Percentiles rank a stretch among this genome's conserved stretches.
These are phyloP conservation scores for Campoplex nolae DNA, from an alignment of 2,888 invertebrate genomes.

Conservation along the genomic window DNA sequence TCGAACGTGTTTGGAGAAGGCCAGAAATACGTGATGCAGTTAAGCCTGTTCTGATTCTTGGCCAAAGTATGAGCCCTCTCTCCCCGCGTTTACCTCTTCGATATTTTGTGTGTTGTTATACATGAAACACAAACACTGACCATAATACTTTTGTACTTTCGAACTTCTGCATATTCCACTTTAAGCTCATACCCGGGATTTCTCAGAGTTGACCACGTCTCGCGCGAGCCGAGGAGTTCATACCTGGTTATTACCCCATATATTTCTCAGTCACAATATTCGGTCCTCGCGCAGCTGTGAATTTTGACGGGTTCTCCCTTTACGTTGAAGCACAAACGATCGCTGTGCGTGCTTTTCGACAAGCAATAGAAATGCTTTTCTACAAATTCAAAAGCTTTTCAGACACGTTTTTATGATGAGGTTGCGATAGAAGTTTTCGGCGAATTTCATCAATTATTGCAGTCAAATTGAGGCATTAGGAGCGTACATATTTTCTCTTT, in stretches of 20 bases:
- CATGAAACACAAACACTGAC: slow-evolving; percentile 28
- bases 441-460: neutral
- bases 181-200: slow-evolving; percentile 16
- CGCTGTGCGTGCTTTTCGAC: slow-evolving; percentile 1
- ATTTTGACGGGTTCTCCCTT: neutral
- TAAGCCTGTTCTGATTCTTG: slow-evolving; percentile 31
- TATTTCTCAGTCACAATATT: slow-evolving; percentile 47
- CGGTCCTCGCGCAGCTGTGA: neutral
- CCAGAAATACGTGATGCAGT: slow-evolving; percentile 63
- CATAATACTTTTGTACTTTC: neutral
- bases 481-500: neutral
- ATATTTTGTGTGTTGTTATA: slow-evolving; percentile 21
- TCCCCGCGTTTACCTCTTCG: neutral
- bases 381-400: neutral
- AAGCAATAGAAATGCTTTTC: neutral
- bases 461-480: neutral
- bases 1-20: slow-evolving; percentile 70
- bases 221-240: neutral
- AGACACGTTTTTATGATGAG: neutral
- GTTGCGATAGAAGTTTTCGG: neutral
- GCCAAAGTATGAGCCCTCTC: neutral
- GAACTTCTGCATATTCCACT: slow-evolving; percentile 13
- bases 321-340: neutral
- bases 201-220: neutral
- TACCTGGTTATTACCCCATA: slow-evolving; percentile 21